Evolutionary conservation across 2,113 vertebrate species (phyloP), one percentile per base, ranked within the genome.

Genomic region (Benitochromis conjunctus): DNA sequence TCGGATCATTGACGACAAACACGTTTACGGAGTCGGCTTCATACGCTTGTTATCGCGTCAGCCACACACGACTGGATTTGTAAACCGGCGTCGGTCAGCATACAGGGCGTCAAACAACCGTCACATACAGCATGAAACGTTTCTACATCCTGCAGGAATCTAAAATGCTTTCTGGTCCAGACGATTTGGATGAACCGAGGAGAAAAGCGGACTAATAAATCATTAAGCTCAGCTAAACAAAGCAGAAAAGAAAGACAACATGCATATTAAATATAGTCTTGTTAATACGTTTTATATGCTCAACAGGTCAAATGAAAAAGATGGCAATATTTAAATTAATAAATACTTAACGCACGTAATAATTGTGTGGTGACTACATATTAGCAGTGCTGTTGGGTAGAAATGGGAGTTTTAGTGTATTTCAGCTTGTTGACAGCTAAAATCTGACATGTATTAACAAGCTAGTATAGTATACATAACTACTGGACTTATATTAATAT

Each of bases 41-140:
- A 95, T 90, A 77, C 90, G 88, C 94, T 82, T 86, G 26, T 74
- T n/a, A 83, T 74, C 62, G 93, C 94, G 66, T 95, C 94, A 92
- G 94, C 94, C 88, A 43, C 89, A 85, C 31, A 87, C n/a, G 10
- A 78, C 8, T 14, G 77, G 78, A 24, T 79, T 69, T 24, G 55
- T 69, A 19, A 58, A 85, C 86, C 55, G 83, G 54, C 62, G 83
- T 86, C 81, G 26, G 90, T 86, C 81, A 1, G 87, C 84, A 60
- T 14, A 80, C 83, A 56, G 36, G 64, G 56, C 0, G 62, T 90
- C 83, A 64, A 86, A 89, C 85, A 79, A 76, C 77, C 31, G 60
- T 82, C 86, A 43, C 82, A 71, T 1, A 12, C 12, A 66, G 74
- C 14, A 53, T 10, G 69, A 86, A 82, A 84, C 69, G 16, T 81